Conservation (phyloP, 2,113 vertebrate species). For the Tupaia chinensis region DNA sequence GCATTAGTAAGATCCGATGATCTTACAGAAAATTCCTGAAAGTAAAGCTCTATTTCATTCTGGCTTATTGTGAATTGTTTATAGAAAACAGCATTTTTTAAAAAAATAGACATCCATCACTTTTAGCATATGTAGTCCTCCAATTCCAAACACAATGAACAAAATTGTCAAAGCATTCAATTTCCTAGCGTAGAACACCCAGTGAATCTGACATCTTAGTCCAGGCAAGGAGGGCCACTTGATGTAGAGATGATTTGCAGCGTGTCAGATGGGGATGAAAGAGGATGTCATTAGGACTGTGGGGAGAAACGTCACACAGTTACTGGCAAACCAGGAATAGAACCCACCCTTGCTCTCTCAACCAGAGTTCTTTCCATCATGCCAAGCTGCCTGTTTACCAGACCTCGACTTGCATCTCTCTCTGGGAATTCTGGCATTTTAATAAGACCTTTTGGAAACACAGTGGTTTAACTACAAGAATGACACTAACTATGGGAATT, state of each 20-base stretch:
- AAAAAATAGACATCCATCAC: neutral
- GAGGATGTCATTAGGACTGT: neutral
- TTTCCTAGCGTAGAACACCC: neutral
- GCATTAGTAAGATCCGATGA: neutral
- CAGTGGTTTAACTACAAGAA: neutral
- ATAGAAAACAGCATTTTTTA: neutral
- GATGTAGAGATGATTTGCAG: neutral
- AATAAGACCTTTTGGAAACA: neutral
- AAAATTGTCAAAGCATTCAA: neutral
- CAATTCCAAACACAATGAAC: neutral
- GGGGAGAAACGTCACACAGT: neutral
- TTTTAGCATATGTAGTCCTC: neutral
- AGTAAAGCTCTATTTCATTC: neutral
- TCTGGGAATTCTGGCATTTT: neutral
- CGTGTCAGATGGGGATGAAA: neutral
- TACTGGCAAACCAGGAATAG: neutral
- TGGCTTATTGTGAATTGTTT: neutral
- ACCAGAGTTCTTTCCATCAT: neutral
- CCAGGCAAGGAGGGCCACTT: neutral
- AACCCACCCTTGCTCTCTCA: neutral
- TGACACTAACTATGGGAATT: neutral
- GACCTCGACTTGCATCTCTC: neutral
- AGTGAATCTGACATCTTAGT: neutral
- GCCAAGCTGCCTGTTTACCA: neutral
- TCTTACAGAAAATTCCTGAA: neutral